phyloP scores from a whole-genome alignment of 2,888 invertebrate genomes.

The Nephrotoma flavescens region DNA sequence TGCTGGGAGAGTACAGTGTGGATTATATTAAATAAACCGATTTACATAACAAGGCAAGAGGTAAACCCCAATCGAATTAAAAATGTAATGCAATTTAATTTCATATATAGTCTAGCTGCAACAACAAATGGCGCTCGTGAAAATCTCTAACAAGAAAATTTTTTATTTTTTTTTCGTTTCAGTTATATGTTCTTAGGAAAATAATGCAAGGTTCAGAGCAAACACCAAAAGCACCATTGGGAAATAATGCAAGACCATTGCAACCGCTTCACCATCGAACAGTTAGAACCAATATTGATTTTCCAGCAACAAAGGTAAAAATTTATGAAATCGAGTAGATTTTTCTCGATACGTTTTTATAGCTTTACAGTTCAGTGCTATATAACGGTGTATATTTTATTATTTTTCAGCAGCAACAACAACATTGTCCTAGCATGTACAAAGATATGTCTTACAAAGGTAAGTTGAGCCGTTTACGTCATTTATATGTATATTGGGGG shows the following conservation, averaged over 20 bases:
- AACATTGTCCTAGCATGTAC: slow-evolving; percentile 77
- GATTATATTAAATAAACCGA: slow-evolving; percentile 95
- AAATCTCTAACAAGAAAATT: neutral
- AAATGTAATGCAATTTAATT: neutral
- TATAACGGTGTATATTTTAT: neutral
- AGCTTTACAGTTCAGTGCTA: neutral
- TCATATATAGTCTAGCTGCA: neutral
- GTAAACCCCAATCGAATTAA: slow-evolving; percentile 34
- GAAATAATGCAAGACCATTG: slow-evolving; percentile 88
- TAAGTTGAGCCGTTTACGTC: neutral
- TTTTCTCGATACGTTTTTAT: neutral
- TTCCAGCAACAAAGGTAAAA: slow-evolving; percentile 48
- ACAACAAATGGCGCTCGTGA: neutral
- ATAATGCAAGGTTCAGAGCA: slow-evolving; percentile 79
- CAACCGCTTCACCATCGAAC: slow-evolving; percentile 86
- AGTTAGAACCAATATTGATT: slow-evolving; percentile 94
- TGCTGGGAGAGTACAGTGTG: slow-evolving; percentile 99
- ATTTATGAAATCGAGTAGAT: neutral
- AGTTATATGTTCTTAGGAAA: slow-evolving; percentile 77
- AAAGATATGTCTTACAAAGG: slow-evolving; percentile 63
- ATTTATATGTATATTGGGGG: neutral
- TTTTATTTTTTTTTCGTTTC: slow-evolving; percentile 13
- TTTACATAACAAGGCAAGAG: slow-evolving; percentile 92
- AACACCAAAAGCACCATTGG: slow-evolving; percentile 80
- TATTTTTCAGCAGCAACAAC: neutral